Evolutionary conservation across 2,888 invertebrate genomes (phyloP).

Genomic region (Drosophila trichaetosa): DNA sequence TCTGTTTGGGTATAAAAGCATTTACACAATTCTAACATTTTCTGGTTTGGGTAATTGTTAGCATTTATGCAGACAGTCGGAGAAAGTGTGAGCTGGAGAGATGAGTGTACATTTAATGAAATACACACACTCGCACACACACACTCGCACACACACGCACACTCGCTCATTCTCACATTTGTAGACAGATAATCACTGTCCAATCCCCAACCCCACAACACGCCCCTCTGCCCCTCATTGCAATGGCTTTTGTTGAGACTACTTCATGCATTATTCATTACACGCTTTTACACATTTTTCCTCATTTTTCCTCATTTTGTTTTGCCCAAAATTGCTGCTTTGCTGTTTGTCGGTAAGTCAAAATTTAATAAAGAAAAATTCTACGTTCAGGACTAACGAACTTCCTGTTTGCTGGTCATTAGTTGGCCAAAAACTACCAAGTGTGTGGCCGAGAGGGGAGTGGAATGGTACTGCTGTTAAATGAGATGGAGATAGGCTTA

Average conservation of each 20-base stretch:
- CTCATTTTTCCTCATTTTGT: conserved; percentile 72
- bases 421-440: conserved; percentile 7
- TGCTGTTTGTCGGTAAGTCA: conserved; percentile 49
- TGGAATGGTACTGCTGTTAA: neutral
- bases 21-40: conserved; percentile 8
- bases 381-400: conserved; percentile 63
- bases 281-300: conserved; percentile 76
- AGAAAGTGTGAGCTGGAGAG: neutral
- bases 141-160: conserved; percentile 31
- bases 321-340: conserved; percentile 44
- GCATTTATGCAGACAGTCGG: conserved; percentile 31
- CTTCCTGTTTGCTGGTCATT: conserved; percentile 63
- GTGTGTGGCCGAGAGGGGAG: neutral
- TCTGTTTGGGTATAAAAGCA: neutral
- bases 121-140: conserved; percentile 30
- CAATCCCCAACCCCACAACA: conserved; percentile 1
- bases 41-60: conserved; percentile 57
- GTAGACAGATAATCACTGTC: conserved; percentile 69
- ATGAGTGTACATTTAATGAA: conserved; percentile 43
- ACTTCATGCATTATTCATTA: conserved; percentile 82
- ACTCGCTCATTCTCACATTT: conserved; percentile 42
- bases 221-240: conserved; percentile 12
- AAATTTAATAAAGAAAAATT: conserved; percentile 78
- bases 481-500: conserved; percentile 42
- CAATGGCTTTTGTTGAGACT: conserved; percentile 57